A percentile compares a stretch with the other conserved stretches of the same genome.
These are phyloP conservation scores for Drosophila subobscura DNA, from an alignment of 1,140 invertebrate species.

Conservation along the genomic window DNA sequence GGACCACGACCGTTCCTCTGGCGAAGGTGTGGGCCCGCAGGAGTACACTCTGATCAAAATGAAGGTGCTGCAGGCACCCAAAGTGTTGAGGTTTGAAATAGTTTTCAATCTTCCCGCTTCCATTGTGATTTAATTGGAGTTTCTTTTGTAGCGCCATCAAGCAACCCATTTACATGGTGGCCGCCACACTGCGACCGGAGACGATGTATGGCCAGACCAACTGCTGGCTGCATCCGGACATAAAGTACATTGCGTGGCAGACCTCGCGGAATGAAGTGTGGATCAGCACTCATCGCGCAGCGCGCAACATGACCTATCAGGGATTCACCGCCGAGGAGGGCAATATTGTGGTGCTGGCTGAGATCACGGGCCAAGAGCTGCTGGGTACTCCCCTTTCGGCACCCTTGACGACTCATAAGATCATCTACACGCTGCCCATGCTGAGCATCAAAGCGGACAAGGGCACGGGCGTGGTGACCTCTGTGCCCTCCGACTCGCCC, in stretches of 20 bases:
- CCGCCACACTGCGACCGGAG: constrained; percentile 98
- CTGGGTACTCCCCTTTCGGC: constrained; percentile 92
- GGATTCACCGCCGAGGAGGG: constrained; percentile 93
- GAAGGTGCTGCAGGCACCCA: constrained; percentile 90
- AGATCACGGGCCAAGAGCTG: constrained; percentile 90
- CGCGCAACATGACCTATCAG: constrained; percentile 98
- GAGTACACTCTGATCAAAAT: constrained; percentile 99
- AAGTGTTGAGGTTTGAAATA: constrained; percentile 87
- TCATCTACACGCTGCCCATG: constrained; percentile 98
- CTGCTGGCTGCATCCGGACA: constrained; percentile 98
- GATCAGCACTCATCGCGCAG: constrained; percentile 93
- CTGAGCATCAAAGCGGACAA: constrained; percentile 99
- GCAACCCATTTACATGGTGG: constrained; percentile 87
- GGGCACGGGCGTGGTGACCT: constrained; percentile 98
- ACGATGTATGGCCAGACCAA: constrained; percentile 99
- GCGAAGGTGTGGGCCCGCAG: constrained; percentile 98
- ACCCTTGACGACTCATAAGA: constrained; percentile 92
- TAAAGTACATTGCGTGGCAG: constrained; percentile 95
- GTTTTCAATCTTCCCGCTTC: neutral
- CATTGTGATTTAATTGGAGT: too few relatives aligned
- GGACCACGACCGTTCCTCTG: constrained; percentile 98
- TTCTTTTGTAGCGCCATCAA: constrained; percentile 43
- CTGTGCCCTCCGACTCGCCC: constrained; percentile 99
- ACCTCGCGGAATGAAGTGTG: constrained; percentile 91
- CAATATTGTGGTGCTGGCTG: constrained; percentile 88